Evolutionary conservation across 2,797 vertebrate genomes (phyloP), one percentile per base, ranked within the genome.

Genomic region (Euthynnus affinis): DNA sequence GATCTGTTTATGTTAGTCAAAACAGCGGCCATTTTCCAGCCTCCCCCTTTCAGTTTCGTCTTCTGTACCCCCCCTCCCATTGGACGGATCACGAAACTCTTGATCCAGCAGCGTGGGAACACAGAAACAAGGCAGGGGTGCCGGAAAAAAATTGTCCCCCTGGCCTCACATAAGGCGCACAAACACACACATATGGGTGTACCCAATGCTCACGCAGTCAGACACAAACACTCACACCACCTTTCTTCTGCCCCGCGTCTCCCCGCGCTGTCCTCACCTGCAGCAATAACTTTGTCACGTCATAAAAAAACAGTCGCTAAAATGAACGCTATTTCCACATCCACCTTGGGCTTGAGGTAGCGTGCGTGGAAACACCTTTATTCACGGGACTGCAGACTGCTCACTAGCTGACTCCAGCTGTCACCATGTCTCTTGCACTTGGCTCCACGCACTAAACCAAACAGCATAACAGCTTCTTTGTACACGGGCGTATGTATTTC

Each of bases 201-300:
- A 42, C 29, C 51, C 56, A 8, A 8, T 17, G 22, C 37, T 23
- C 66, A 25, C 2, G 17, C 67, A 44, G n/a, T 57, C 71, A 22
- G 66, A 83, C 70, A 71, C 67, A 53, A 79, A 56, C 4, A 59
- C 71, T 61, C 49, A 12, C 75, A 57, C 29, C 22, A 1, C 18
- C 29, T 3, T 59, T 61, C 46, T 57, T 60, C 74, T 46, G 18
- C 71, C 61, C 25, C 32, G 0, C 42, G 9, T 75, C 81, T 62
- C 83, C 67, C 81, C 4, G 48, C 3, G 67, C 87, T 92, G 87
- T 93, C 89, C 81, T 90, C 92, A 93, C 91, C 90, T 93, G 82
- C 74, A 69, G 82, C 90, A 86, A 90, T 91, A 89, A 92, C 86
- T 88, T 92, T 93, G 85, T 89, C 90, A 92, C 90, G 5, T 92